Evolutionary conservation across 2,888 invertebrate genomes (phyloP), one percentile per base, ranked within the genome.

Genomic region (Drosophila cracens): DNA sequence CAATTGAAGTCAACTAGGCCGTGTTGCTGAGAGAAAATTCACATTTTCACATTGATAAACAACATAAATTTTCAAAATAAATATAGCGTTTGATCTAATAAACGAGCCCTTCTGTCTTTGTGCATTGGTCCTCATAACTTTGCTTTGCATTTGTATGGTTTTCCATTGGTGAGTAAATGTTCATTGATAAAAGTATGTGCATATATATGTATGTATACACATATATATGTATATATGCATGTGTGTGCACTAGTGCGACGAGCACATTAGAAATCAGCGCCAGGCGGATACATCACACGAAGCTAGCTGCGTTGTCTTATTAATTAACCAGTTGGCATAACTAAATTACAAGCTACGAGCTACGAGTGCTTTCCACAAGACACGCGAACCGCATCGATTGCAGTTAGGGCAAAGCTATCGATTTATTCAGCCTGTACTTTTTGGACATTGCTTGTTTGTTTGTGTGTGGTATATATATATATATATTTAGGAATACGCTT

Each of bases 121-220:
- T 88, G 90, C 87, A 85, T 91, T 85, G 80, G 81, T 76, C 83
- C 82, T 72, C 80, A 86, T 86, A 74, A 78, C 79, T 79, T 88
- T 89, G 61, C 81, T 71, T 90, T 87, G 81, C 83, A 65, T 81
- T 87, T 90, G 82, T 83, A 85, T 88, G 87, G 83, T 82, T 90
- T 86, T 69, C 77, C 76, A 62, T 76, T 88, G 91, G 91, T 92
- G 86, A 92, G 91, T 92, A 92, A 81, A 91, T 81, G 87, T 87
- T 88, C 81, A 86, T 79, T 83, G 82, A 89, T 74, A 71, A 79
- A 79, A 74, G 62, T 76, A 70, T 62, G 66, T 66, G 49, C 63
- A 64, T 61, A 60, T 65, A 71, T 64, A 63, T 58, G 34, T 33
- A 66, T 43, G 60, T 70, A 76, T 59, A 81, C 61, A 62, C 70